Evolutionary conservation across 2,113 vertebrate genomes (phyloP), one percentile per base, ranked within the genome.

Genomic region (Stegostoma tigrinum): DNA sequence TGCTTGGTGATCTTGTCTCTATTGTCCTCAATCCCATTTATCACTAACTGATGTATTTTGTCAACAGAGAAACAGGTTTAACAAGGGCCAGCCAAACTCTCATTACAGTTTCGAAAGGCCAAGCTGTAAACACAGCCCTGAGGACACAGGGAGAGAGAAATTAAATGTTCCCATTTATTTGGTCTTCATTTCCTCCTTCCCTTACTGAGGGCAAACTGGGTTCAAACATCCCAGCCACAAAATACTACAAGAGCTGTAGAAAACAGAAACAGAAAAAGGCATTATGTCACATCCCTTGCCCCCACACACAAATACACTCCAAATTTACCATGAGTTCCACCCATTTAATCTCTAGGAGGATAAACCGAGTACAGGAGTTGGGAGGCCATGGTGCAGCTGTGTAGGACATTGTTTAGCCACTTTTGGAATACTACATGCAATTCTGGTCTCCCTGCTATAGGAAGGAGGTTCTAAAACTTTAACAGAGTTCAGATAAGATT

Each of bases 51-150:
- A 48, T 72, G 94, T 95, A 42, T 72, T 95, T 72, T 95, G 94
- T 95, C 94, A 95, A 95, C 94, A 95, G 8, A 55, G n/a, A 75
- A 95, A 95, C 94, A 95, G 94, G 94, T 95, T 45, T 72, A 72
- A 95, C 94, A 93, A 66, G 89, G 55, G 61, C 55, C 66, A 61
- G n/a, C 89, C n/a, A 6, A 93, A n/a, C 38, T 93, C 89, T 93
- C 55, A 93, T 66, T 93, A n/a, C 61, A 93, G 89, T n/a, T 93
- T 93, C 38, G 34, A 93, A 48, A 52, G 85, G 38, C 38, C 80
- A 19, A 42, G 17, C 78, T 42, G 78, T 19, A 42, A 83, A 83
- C 38, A 45, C 38, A 5, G 38, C 94, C 66, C 38, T 24, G 38
- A 21, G n/a, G 64, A 45, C 24, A 83, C 3, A 5, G 78, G 42